Percentiles rank a stretch among this genome's conserved stretches.
Evolutionary conservation across 2,888 invertebrate species (phyloP).

Genomic region (Galerucella pusilla): DNA sequence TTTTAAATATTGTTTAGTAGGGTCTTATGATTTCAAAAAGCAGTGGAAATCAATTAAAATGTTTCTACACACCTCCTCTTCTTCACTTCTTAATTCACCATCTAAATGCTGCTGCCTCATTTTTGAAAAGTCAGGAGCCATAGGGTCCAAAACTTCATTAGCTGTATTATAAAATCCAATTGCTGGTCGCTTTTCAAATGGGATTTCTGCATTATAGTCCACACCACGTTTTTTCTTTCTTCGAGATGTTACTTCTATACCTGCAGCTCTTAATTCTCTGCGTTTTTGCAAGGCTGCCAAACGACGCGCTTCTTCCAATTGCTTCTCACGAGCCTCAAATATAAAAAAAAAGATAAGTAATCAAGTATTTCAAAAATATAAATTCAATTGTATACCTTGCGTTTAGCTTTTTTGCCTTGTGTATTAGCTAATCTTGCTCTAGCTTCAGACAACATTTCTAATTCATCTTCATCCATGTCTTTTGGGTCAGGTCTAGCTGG

Average conservation of each 20-base stretch:
- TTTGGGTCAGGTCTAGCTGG: slow-evolving; percentile 99
- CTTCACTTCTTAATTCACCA: slow-evolving; percentile 89
- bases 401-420: slow-evolving; percentile 93
- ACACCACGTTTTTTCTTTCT: slow-evolving; percentile 88
- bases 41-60: too few species aligned
- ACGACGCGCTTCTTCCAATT: slow-evolving; percentile 96
- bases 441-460: slow-evolving; percentile 99
- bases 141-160: slow-evolving; percentile 87
- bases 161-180: slow-evolving; percentile 96
- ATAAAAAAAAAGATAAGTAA: background rate
- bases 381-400: slow-evolving; percentile 69
- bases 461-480: slow-evolving; percentile 99
- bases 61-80: slow-evolving; percentile 78
- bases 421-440: slow-evolving; percentile 98
- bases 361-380: background rate
- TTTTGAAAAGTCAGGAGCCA: slow-evolving; percentile 89
- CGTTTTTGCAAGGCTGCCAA: slow-evolving; percentile 97
- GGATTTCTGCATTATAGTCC: slow-evolving; percentile 97
- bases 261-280: slow-evolving; percentile 96
- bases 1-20: too few species aligned
- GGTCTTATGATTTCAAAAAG: too few species aligned
- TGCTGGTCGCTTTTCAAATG: slow-evolving; percentile 95
- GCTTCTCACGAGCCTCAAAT: slow-evolving; percentile 88
- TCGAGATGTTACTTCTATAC: slow-evolving; percentile 75
- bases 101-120: slow-evolving; percentile 93